Evolutionary conservation across 1,140 invertebrate genomes (phyloP).

Genomic region (Brachionus paranguensis): DNA sequence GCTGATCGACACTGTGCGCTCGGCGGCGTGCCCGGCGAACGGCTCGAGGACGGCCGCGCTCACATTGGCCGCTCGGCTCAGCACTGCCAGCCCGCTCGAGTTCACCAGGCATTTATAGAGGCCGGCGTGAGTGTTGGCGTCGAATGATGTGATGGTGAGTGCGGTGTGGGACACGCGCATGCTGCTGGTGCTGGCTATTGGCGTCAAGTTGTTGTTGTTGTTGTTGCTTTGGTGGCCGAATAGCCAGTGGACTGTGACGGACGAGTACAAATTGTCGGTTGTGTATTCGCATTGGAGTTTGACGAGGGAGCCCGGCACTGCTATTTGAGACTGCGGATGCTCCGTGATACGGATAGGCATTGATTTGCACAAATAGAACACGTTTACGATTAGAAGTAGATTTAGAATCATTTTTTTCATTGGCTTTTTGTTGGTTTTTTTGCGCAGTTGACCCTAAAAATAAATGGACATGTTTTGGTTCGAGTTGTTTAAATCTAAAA

Average conservation of each 20-base stretch:
- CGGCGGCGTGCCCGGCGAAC: background rate
- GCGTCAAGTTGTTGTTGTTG: too few relatives aligned
- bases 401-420: background rate
- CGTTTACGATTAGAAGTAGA: background rate
- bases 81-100: background rate
- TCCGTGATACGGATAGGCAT: background rate
- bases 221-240: background rate
- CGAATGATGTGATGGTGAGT: background rate
- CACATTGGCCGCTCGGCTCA: conserved; percentile 26
- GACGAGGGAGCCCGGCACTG: background rate
- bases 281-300: background rate
- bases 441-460: too few relatives aligned
- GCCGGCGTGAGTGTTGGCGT: background rate
- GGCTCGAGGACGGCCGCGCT: background rate
- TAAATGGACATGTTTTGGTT: too few relatives aligned
- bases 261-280: background rate
- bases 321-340: background rate
- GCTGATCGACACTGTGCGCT: background rate
- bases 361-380: background rate
- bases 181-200: background rate
- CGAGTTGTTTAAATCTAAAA: background rate
- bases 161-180: background rate
- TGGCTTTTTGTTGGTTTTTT: too few relatives aligned
- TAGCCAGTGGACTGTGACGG: background rate
- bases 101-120: conserved; percentile 8